A percentile compares a stretch with the other conserved stretches of the same genome.
These are phyloP conservation scores for Tortrix viridana DNA, from an alignment of 2,888 invertebrate genomes.

Conservation along the genomic window DNA sequence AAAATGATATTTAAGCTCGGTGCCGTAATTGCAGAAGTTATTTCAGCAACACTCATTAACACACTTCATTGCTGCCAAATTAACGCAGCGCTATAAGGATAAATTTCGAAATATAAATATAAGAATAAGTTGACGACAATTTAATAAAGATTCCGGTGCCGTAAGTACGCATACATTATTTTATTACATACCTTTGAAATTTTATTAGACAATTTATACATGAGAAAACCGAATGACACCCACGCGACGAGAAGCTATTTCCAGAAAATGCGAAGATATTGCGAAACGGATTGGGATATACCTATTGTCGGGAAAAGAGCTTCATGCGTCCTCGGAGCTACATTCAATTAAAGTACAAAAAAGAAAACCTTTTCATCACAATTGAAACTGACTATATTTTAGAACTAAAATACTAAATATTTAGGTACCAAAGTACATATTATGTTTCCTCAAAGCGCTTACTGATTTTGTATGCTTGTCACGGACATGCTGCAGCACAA, in stretches of 20 bases:
- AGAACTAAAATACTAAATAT: no score
- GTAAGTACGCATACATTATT: background rate
- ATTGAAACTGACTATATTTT: background rate
- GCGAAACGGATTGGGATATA: conserved; percentile 4
- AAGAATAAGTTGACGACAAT: background rate
- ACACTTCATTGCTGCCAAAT: conserved; percentile 34
- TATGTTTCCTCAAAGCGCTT: conserved; percentile 12
- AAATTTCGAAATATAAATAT: no score
- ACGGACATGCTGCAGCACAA: conserved; percentile 14
- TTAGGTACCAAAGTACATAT: background rate
- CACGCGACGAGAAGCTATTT: conserved; percentile 10
- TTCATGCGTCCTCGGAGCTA: conserved; percentile 2
- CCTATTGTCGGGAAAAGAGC: conserved; percentile 6
- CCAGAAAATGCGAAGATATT: conserved; percentile 8
- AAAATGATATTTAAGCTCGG: conserved; percentile 15
- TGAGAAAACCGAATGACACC: conserved; percentile 6
- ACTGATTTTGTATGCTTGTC: conserved; percentile 15
- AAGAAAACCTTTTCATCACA: conserved; percentile 5
- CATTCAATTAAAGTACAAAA: conserved; percentile 15
- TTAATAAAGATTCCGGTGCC: background rate
- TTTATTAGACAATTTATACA: conserved; percentile 2
- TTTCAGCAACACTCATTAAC: conserved; percentile 34
- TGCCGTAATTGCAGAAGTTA: conserved; percentile 31
- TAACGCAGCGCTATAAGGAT: background rate
- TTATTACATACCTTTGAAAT: background rate